Evolutionary conservation across 2,888 invertebrate genomes (phyloP), one percentile per base, ranked within the genome.

Genomic region (Tenthredo mesomela): DNA sequence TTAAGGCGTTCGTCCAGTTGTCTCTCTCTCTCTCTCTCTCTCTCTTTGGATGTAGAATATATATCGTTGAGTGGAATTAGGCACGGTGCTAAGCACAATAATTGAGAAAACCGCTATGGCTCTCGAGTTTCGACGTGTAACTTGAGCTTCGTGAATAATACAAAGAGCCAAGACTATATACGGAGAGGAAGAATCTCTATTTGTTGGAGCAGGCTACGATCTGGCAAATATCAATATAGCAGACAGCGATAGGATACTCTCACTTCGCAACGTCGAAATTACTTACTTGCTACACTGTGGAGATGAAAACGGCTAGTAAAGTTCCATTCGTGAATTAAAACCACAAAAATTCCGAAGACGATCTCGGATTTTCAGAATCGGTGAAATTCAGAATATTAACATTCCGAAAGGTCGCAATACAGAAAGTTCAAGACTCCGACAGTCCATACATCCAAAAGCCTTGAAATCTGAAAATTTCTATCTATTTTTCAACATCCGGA

Each of bases 1-100:
- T 54, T 77, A 54, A 77, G 77, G 33, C 54, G 25, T 47, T 29
- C 77, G 50, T 47, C 47, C 77, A 50, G 50, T 77, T 33, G 77
- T 77, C 50, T 12, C 65, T 50, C 18, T n/a, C n/a, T 77, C 50
- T 12, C 65, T 50, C 18, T 77, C 50, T 12, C 65, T 50, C 18
- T 77, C 50, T 12, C 65, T 50, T 9, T 54, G 54, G 33, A 7
- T 7, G 29, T 50, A 15, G 21, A 71, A n/a, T 43, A 71, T 71
- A 73, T 29, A 43, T 73, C 15, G 40, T 21, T 21, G 21, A 73
- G 12, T 40, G 4, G 33, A 50, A 77, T 77, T 77, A 77, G 54
- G 18, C 77, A 77, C 50, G 50, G 29, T 21, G 15, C 73, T 73
- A 18, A 21, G 73, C 21, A 43, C 73, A 73, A 43, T 73, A 73